These are phyloP conservation scores for Limanda limanda DNA, from an alignment of 2,113 vertebrate genomes.

Conservation along the genomic window DNA sequence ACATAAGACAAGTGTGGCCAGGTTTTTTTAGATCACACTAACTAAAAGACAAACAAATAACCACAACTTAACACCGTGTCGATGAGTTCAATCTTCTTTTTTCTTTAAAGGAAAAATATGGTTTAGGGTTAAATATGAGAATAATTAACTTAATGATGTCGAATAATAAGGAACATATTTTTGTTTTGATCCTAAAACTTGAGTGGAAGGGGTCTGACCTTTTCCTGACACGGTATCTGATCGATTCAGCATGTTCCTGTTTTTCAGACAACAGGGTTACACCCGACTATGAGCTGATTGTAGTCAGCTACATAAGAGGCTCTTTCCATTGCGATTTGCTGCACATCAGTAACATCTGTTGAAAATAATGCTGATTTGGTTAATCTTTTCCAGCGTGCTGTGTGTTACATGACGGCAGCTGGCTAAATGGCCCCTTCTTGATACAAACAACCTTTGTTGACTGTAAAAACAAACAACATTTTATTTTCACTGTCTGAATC, in stretches of 20 bases:
- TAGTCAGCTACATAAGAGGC: conserved; percentile 61
- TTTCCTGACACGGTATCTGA: conserved; percentile 61
- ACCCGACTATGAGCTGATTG: conserved; percentile 64
- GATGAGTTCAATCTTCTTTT: neutral
- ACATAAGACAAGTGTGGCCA: conserved; percentile 23
- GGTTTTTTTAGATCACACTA: neutral
- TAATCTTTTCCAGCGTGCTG: conserved; percentile 61
- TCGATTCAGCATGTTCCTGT: conserved; percentile 65
- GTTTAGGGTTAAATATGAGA: conserved; percentile 10
- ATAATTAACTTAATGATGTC: conserved; percentile 31
- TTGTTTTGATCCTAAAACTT: conserved; percentile 69
- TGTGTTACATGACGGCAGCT: conserved; percentile 61
- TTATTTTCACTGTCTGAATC: conserved; percentile 26
- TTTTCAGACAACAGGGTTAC: conserved; percentile 72
- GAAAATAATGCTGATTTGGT: conserved; percentile 66
- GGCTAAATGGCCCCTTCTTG: conserved; percentile 36
- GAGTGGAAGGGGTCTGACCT: conserved; percentile 64
- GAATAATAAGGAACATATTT: conserved; percentile 71
- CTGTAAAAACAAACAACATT: conserved; percentile 46
- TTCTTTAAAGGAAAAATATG: neutral
- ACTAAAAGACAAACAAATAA: conserved; percentile 15
- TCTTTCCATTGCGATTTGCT: conserved; percentile 68
- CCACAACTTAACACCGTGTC: neutral
- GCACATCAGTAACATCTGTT: conserved; percentile 71
- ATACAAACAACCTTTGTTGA: conserved; percentile 37